Evolutionary conservation across 2,113 vertebrate species (phyloP).

Genomic region (Microtus richardsoni): DNA sequence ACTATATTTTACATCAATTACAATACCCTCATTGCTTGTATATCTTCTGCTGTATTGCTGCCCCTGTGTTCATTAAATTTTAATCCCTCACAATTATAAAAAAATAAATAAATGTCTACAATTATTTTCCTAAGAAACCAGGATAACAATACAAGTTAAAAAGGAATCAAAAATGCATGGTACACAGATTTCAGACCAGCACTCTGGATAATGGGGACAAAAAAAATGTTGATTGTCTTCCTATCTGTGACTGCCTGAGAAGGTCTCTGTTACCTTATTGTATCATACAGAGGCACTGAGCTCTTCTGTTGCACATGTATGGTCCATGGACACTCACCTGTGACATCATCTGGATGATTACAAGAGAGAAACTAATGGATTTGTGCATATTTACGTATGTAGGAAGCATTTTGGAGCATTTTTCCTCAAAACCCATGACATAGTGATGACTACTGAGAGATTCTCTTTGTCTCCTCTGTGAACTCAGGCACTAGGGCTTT

Average conservation of each 20-base stretch:
- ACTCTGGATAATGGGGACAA: not conserved
- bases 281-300: constrained; percentile 56
- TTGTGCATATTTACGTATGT: not conserved
- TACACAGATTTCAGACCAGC: not conserved
- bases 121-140: not conserved
- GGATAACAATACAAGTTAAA: not conserved
- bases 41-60: not conserved
- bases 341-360: constrained; percentile 6
- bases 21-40: not conserved
- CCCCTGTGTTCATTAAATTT: not conserved
- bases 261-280: not conserved
- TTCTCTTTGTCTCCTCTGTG: not conserved
- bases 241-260: constrained; percentile 23
- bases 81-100: not conserved
- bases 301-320: constrained; percentile 6
- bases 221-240: not conserved
- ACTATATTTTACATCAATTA: not conserved
- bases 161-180: not conserved
- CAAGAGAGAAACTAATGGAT: constrained; percentile 28
- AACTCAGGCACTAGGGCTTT: not conserved
- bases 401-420: not conserved
- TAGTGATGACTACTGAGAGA: not conserved
- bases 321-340: constrained; percentile 48
- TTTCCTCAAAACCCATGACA: not conserved
- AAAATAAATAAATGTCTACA: not conserved